Evolutionary conservation across 2,113 vertebrate species (phyloP), one percentile per base, ranked within the genome.

Genomic region (Dascyllus trimaculatus): DNA sequence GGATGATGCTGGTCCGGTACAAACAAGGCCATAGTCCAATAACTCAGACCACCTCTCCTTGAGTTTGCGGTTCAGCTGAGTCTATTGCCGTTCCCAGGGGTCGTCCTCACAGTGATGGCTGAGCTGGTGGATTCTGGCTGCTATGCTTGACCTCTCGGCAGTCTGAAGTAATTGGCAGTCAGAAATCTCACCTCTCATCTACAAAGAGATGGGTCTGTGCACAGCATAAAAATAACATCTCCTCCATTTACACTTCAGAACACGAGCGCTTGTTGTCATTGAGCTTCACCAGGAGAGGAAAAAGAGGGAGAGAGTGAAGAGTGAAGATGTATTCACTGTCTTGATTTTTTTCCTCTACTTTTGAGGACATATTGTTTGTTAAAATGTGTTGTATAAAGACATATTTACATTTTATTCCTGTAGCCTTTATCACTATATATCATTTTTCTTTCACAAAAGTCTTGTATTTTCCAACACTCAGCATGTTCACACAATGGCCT

Each of bases 91-190:
- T 65, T 78, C 73, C 80, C 61, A 10, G 66, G 54, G 80, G 81
- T 64, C 19, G 51, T 72, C 64, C 22, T n/a, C 69, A 51, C 71
- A 72, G 59, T 68, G 75, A 65, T 5, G 48, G 67, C 74, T 85
- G 66, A 85, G 84, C 76, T 1, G 61, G 48, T 25, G 13, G 81
- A 81, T 80, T 75, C 52, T 52, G 59, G 48, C 80, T 2, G 53
- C 62, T 48, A 29, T 59, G 74, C 79, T 76, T 57, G 77, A 85
- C 82, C 81, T 75, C 71, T 35, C 32, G 10, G 58, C 72, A 43
- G 63, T 74, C 71, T 76, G 22, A 71, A 68, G 81, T 85, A 92
- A 90, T 88, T 89, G 85, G 71, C 79, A 81, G 67, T 71, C 11
- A 1, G 65, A 87, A 80, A 84, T 81, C 73, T 82, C 65, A 75